Evolutionary conservation across 1,140 invertebrate species (phyloP).

Genomic region (Drosophila pectinifera): DNA sequence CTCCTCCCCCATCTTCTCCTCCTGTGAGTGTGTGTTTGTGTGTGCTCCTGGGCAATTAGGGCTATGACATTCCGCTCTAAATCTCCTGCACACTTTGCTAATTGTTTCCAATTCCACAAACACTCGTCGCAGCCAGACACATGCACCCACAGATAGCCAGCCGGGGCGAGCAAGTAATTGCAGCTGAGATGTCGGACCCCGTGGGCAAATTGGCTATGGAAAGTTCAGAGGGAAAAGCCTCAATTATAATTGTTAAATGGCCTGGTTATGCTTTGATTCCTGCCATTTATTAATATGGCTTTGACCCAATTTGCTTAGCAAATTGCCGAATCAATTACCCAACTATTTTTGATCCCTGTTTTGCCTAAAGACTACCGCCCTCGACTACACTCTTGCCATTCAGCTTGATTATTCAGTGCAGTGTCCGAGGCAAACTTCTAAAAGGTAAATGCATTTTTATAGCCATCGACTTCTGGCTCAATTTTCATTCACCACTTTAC

Average conservation of each 20-base stretch:
- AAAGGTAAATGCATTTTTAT: conserved; percentile 52
- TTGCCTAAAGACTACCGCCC: conserved; percentile 17
- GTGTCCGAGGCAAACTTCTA: conserved; percentile 12
- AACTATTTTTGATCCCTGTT: conserved; percentile 7
- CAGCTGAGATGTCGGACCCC: conserved; percentile 38
- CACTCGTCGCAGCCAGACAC: conserved; percentile 25
- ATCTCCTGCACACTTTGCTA: conserved; percentile 79
- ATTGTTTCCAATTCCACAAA: conserved; percentile 79
- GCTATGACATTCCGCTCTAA: conserved; percentile 82
- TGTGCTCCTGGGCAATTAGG: conserved; percentile 71
- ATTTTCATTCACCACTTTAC: conserved; percentile 22
- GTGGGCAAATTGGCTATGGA: conserved; percentile 60
- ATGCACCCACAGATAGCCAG: conserved; percentile 11
- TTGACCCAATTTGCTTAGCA: conserved; percentile 14
- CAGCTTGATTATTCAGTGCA: conserved; percentile 35
- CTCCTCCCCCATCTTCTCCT: neutral
- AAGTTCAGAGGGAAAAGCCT: conserved; percentile 42
- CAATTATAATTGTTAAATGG: conserved; percentile 63
- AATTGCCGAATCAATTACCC: conserved; percentile 20
- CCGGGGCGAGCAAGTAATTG: conserved; percentile 65
- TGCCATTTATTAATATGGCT: conserved; percentile 43
- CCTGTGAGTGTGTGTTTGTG: conserved; percentile 9
- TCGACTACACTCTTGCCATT: conserved; percentile 16
- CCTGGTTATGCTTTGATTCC: conserved; percentile 39
- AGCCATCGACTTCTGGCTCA: conserved; percentile 21